These are phyloP conservation scores for Apoda limacodes DNA, from an alignment of 2,888 invertebrate species.

Conservation along the genomic window DNA sequence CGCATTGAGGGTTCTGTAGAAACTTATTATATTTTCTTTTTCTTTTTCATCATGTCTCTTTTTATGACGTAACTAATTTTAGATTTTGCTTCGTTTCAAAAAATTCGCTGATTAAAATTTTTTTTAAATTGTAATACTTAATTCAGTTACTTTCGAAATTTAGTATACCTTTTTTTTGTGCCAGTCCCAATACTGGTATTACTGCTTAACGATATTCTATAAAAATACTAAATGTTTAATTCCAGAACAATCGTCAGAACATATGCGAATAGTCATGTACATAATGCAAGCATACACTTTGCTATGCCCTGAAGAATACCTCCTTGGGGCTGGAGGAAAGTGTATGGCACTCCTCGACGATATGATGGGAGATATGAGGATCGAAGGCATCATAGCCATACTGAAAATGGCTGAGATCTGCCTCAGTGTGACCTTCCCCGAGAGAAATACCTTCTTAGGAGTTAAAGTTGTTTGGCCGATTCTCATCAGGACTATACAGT, in stretches of 20 bases:
- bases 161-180: too few relatives aligned
- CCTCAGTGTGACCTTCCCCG: slow-evolving; percentile 77
- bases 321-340: slow-evolving; percentile 76
- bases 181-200: neutral
- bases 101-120: too few relatives aligned
- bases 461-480: slow-evolving; percentile 63
- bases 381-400: slow-evolving; percentile 70
- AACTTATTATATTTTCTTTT: too few relatives aligned
- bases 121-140: slow-evolving; percentile 1
- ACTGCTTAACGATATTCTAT: too few relatives aligned
- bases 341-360: slow-evolving; percentile 78
- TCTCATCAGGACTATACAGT: slow-evolving; percentile 50
- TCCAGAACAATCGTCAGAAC: slow-evolving; percentile 85
- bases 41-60: too few relatives aligned
- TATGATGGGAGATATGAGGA: slow-evolving; percentile 80
- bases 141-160: slow-evolving; percentile 1
- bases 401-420: slow-evolving; percentile 75
- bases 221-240: too few relatives aligned
- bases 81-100: too few relatives aligned
- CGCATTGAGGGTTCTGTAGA: too few relatives aligned
- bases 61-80: too few relatives aligned
- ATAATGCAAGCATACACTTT: slow-evolving; percentile 87
- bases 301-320: slow-evolving; percentile 81
- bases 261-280: slow-evolving; percentile 80
- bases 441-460: slow-evolving; percentile 79